These are phyloP conservation scores for Augochlorella aurata DNA, from an alignment of 2,888 invertebrate species.

Conservation along the genomic window DNA sequence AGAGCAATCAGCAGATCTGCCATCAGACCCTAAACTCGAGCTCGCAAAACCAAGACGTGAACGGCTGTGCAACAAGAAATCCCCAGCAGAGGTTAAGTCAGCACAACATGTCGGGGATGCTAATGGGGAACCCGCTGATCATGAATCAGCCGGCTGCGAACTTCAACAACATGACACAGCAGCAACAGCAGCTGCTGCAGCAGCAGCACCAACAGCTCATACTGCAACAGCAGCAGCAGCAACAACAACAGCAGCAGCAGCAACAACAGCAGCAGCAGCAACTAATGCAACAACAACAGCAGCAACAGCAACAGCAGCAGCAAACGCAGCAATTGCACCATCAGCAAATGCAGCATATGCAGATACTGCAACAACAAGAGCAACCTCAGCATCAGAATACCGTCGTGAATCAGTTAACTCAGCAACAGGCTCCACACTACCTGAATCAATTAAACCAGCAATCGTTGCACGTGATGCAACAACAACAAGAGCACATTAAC, in stretches of 20 bases:
- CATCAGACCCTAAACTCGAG: constrained; percentile 76
- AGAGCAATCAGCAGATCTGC: constrained; percentile 75
- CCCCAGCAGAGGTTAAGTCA: constrained; percentile 76
- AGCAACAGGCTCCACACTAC: constrained; percentile 75
- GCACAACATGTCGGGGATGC: constrained; percentile 76
- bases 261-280: constrained; percentile 75
- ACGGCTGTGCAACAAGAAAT: constrained; percentile 69
- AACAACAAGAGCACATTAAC: constrained; percentile 75
- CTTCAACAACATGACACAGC: constrained; percentile 74
- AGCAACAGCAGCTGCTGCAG: constrained; percentile 74
- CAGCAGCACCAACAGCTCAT: constrained; percentile 73
- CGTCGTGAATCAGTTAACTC: constrained; percentile 73
- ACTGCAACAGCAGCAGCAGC: constrained; percentile 74
- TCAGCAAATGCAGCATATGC: constrained; percentile 74
- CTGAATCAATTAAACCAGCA: constrained; percentile 75
- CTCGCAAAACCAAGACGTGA: constrained; percentile 72
- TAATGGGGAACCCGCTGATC: constrained; percentile 78
- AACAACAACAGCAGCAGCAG: constrained; percentile 74
- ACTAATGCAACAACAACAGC: constrained; percentile 65
- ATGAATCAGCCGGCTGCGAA: constrained; percentile 77
- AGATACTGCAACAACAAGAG: constrained; percentile 72
- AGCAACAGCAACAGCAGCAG: constrained; percentile 70
- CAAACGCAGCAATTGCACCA: constrained; percentile 71
- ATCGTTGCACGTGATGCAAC: constrained; percentile 73
- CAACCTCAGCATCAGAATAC: constrained; percentile 74